Conservation (phyloP, 1,140 invertebrate species). For the Neotoxoptera formosana region DNA sequence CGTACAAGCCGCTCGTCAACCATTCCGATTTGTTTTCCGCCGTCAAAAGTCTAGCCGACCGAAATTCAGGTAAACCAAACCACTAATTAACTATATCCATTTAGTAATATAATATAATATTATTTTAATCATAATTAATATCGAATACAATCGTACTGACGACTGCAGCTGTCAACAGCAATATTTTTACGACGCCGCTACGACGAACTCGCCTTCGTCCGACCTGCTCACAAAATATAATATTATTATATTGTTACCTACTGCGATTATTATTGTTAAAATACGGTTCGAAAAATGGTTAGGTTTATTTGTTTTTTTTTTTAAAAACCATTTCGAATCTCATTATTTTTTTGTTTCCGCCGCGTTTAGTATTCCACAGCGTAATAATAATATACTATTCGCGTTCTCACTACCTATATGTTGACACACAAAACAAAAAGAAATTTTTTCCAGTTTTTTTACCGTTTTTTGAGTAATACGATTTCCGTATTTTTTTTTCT, state of each 20-base stretch:
- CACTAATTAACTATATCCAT: no score
- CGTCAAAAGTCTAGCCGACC: not conserved
- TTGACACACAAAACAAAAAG: no score
- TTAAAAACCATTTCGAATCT: not conserved
- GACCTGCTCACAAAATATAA: not conserved
- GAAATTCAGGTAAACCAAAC: not conserved
- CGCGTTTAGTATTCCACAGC: no score
- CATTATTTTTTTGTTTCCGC: not conserved
- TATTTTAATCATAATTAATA: no score
- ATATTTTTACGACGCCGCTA: no score
- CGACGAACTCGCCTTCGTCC: no score
- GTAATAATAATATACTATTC: no score
- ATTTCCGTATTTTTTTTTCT: not conserved
- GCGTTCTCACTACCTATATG: no score
- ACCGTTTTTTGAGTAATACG: not conserved
- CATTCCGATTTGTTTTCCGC: not conserved
- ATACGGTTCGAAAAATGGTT: not conserved
- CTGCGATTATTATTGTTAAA: not conserved
- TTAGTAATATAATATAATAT: no score
- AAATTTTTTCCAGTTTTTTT: not conserved
- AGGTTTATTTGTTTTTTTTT: not conserved
- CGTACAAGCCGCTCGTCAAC: not conserved
- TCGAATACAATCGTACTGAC: no score
- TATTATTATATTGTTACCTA: not conserved
- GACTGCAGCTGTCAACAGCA: no score